Percentiles rank a stretch among this genome's conserved stretches.
Conservation (phyloP, 2,113 vertebrate species). For the Ciconia boyciana region DNA sequence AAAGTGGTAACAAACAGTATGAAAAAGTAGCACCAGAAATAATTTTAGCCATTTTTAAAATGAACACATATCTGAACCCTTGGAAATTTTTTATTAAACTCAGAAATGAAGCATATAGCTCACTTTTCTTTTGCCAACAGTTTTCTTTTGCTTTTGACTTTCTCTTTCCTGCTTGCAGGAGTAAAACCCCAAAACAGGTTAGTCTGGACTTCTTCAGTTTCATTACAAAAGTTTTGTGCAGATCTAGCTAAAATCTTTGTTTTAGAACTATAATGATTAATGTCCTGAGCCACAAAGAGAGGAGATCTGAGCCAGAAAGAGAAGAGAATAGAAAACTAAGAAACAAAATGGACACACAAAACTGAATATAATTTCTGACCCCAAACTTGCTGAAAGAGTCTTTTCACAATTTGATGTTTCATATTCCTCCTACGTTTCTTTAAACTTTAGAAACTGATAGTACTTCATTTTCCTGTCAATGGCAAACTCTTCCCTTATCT, state of each 20-base stretch:
- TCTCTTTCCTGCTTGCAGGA: background rate
- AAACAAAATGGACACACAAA: slow-evolving; percentile 34
- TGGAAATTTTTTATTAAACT: background rate
- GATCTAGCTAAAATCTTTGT: slow-evolving; percentile 45
- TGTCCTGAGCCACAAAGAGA: background rate
- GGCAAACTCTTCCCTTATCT: background rate
- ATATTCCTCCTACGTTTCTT: background rate
- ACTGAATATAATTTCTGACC: background rate
- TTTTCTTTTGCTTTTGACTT: background rate
- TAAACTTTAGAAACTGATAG: background rate
- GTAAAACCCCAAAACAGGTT: background rate
- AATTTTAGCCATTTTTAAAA: background rate
- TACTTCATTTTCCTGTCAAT: slow-evolving; percentile 3
- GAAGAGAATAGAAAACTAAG: slow-evolving; percentile 6
- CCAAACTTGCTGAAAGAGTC: slow-evolving; percentile 40
- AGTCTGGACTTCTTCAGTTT: slow-evolving; percentile 25
- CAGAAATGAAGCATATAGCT: background rate
- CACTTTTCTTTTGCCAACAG: background rate
- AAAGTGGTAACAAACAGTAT: background rate
- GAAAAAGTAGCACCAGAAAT: background rate
- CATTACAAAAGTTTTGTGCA: slow-evolving; percentile 48
- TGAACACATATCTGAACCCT: background rate
- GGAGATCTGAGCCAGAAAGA: background rate
- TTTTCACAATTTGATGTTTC: slow-evolving; percentile 30
- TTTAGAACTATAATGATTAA: slow-evolving; percentile 54